Percentiles rank a stretch among this genome's conserved stretches.
These are phyloP conservation scores for Beris morrisii DNA, from an alignment of 2,888 invertebrate species.

Conservation along the genomic window DNA sequence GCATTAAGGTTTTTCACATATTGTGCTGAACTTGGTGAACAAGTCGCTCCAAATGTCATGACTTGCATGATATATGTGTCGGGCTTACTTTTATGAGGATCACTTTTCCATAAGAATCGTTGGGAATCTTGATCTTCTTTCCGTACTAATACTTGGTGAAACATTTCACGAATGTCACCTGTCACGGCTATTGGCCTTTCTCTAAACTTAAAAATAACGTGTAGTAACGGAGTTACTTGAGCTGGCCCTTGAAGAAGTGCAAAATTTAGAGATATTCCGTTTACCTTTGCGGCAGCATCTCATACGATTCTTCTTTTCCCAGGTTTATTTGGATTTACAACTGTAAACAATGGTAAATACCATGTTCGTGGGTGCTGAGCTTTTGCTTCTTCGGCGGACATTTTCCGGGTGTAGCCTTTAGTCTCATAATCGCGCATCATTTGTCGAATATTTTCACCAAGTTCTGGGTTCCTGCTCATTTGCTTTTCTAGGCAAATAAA, in stretches of 20 bases:
- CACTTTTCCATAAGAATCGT: constrained; percentile 44
- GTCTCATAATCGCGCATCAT: background rate
- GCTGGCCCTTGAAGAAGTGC: constrained; percentile 47
- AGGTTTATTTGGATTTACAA: constrained; percentile 6
- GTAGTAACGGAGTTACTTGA: constrained; percentile 45
- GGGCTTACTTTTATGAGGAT: constrained; percentile 23
- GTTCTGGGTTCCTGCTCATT: background rate
- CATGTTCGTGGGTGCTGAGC: background rate
- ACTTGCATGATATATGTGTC: constrained; percentile 39
- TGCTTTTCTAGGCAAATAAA: background rate
- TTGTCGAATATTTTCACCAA: background rate
- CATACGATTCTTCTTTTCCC: constrained; percentile 12
- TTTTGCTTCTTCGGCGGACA: background rate
- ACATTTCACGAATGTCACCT: constrained; percentile 45
- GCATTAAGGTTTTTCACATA: constrained; percentile 40
- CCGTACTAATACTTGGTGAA: background rate
- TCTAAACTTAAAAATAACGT: constrained; percentile 49
- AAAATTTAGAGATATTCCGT: constrained; percentile 45
- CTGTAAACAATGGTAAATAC: constrained; percentile 9
- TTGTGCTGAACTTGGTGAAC: constrained; percentile 32
- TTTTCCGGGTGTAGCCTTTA: constrained; percentile 2
- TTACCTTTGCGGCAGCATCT: constrained; percentile 13
- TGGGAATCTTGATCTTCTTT: constrained; percentile 44
- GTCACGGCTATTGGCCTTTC: constrained; percentile 46
- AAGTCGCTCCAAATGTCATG: constrained; percentile 34